These are phyloP conservation scores for Himalopsyche tibetana DNA, from an alignment of 2,888 invertebrate genomes.

Conservation along the genomic window DNA sequence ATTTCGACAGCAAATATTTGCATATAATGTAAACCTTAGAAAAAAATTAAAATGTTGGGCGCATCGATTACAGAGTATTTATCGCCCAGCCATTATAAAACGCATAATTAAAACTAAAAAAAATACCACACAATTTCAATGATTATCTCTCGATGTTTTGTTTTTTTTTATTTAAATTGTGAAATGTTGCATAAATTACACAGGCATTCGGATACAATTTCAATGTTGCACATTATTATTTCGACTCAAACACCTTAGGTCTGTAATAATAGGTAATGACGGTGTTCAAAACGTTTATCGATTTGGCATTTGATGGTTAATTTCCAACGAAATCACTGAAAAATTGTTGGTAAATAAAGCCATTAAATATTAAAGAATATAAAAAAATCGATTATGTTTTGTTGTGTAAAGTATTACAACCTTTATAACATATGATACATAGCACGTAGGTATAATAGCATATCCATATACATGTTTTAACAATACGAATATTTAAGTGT, in stretches of 20 bases:
- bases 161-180: background rate
- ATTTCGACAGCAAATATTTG: too few species aligned
- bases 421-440: too few species aligned
- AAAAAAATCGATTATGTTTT: background rate
- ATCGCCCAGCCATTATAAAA: background rate
- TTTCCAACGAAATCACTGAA: background rate
- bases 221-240: slow-evolving; percentile 2
- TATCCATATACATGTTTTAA: too few species aligned
- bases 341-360: slow-evolving; percentile 15
- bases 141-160: background rate
- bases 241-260: background rate
- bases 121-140: background rate
- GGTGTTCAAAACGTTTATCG: background rate
- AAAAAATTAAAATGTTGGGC: background rate
- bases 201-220: background rate
- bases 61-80: slow-evolving; percentile 7
- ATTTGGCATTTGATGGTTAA: background rate
- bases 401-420: background rate
- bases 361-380: background rate
- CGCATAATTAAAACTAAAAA: background rate
- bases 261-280: background rate
- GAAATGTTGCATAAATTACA: slow-evolving; percentile 14
- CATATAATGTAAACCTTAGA: too few species aligned
- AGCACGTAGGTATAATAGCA: too few species aligned
- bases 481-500: too few species aligned